phyloP scores from a whole-genome alignment of 1,140 invertebrate species.

The Heliothis subflexa region DNA sequence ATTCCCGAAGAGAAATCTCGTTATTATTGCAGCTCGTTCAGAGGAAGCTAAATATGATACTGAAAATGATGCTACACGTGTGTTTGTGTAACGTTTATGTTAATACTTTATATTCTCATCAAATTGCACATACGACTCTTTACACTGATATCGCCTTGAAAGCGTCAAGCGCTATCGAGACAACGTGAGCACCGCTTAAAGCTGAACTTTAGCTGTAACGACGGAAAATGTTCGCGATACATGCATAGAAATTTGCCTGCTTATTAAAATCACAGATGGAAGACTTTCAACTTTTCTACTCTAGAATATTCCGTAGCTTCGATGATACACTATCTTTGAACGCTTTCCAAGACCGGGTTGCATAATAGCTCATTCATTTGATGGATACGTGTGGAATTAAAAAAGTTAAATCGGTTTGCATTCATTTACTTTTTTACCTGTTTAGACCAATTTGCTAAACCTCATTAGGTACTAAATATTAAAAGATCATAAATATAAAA shows the following conservation, averaged over 20 bases:
- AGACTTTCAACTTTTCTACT: neutral
- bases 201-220: slow-evolving; percentile 3
- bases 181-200: slow-evolving; percentile 3
- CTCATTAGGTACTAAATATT: neutral
- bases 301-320: neutral
- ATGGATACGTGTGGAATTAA: too few relatives aligned
- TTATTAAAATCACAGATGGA: slow-evolving; percentile 22
- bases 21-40: slow-evolving; percentile 51
- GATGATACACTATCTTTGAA: neutral
- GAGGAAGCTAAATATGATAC: slow-evolving; percentile 48
- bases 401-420: too few relatives aligned
- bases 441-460: too few relatives aligned
- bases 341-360: too few relatives aligned
- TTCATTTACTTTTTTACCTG: too few relatives aligned
- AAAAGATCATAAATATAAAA: neutral
- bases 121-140: slow-evolving; percentile 12
- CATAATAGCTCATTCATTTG: too few relatives aligned
- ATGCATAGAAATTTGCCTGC: slow-evolving; percentile 36
- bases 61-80: slow-evolving; percentile 42
- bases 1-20: slow-evolving; percentile 52
- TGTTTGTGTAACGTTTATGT: slow-evolving; percentile 35
- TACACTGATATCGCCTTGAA: slow-evolving; percentile 12
- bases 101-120: slow-evolving; percentile 37
- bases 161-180: slow-evolving; percentile 13
- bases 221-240: slow-evolving; percentile 5